These are phyloP conservation scores for Progne subis DNA, from an alignment of 2,113 vertebrate genomes.

Conservation along the genomic window DNA sequence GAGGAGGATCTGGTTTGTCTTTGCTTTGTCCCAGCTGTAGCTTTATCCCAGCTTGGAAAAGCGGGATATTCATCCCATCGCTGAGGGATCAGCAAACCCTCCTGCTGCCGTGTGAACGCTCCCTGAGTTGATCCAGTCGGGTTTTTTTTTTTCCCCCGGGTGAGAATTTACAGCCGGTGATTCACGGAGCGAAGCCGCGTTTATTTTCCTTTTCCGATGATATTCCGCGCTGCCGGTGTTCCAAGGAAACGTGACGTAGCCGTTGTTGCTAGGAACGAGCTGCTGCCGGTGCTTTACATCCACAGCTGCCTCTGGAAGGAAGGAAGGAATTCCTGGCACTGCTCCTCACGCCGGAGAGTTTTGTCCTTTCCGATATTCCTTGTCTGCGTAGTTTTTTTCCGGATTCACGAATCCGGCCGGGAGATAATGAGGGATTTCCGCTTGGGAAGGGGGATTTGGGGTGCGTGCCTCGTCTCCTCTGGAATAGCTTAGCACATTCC, in stretches of 20 bases:
- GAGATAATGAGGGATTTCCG: not conserved
- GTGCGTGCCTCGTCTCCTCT: not conserved
- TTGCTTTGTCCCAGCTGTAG: not conserved
- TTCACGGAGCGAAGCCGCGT: conserved; percentile 1
- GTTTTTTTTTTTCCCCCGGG: not conserved
- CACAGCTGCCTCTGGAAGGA: conserved; percentile 3
- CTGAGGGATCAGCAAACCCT: not conserved
- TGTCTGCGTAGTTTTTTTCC: not conserved
- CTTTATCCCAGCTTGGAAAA: not conserved
- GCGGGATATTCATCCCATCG: rapidly evolving
- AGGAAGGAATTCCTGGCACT: conserved; percentile 33
- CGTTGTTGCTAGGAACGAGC: conserved; percentile 39
- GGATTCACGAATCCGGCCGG: not conserved
- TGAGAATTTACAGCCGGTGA: conserved; percentile 37
- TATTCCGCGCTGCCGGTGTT: not conserved
- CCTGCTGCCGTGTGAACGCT: too few relatives aligned
- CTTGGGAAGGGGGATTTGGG: not conserved
- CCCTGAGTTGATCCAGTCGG: rapidly evolving
- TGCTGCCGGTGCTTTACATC: conserved; percentile 30
- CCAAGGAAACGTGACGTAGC: conserved; percentile 57
- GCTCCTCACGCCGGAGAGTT: not conserved
- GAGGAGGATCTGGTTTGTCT: not conserved
- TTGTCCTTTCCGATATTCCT: not conserved
- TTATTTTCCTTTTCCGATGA: conserved; percentile 58
- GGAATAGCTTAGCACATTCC: not conserved